Base-by-base conservation (phyloP, 2,888 invertebrate species). In the Tipula lateralis region DNA sequence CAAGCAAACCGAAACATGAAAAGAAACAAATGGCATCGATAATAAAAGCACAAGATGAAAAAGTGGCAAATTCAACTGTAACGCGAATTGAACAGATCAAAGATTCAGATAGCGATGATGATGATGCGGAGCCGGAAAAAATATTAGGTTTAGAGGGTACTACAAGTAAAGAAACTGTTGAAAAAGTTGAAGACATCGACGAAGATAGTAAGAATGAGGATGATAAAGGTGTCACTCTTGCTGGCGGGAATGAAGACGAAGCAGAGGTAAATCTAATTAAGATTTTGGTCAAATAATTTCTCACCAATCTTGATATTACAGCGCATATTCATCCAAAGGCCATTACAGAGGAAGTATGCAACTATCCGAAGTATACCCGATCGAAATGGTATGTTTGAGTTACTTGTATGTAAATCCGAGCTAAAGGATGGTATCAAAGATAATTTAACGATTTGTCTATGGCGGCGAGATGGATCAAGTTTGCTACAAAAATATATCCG, bases 401-500 rank as follows among this genome's bases (percentile, higher is more conserved):
- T 84, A 16, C 50, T 84, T n/a, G 44, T 84, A 16, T 44, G 44
- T 30, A 88, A 90, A 85, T 88, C 88, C 3, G 90, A 90, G 85
- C 85, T 90, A 5, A 86, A 87, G 32, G 86, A 87, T 83, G 89
- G 90, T 85, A 88, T 89, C 86, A 84, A 87, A 66, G 87, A 87
- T 19, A 90, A 89, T 85, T 87, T 87, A 85, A 89, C 89, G 1
- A 86, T 90, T 29, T 90, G 90, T 39, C 87, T 90, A 84, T 90
- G 90, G 90, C 89, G 89, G 16, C 89, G 89, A 83, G 90, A 90
- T 85, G 89, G 89, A 13, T 88, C 89, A 29, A 89, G 88, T 86
- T 87, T 90, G 13, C 86, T 90, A 86, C 90, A 90, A 39, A 90
- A 90, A 85, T 90, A 90, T 85, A 88, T 90, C 81, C 87, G 90